These are phyloP conservation scores for Papilio elwesi DNA, from an alignment of 2,888 invertebrate genomes.

Conservation along the genomic window DNA sequence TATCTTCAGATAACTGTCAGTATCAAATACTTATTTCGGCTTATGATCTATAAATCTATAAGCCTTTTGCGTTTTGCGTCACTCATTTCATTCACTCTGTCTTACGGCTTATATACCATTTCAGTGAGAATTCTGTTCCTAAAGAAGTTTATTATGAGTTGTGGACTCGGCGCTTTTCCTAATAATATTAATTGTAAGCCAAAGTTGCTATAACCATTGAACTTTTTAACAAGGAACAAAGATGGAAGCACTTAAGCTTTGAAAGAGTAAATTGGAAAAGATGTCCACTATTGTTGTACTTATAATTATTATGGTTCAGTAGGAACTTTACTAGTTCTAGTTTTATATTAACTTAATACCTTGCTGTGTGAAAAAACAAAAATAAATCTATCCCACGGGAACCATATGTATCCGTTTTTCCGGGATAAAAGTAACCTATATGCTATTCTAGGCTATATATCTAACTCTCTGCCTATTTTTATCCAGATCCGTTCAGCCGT, in stretches of 20 bases:
- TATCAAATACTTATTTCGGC: too few species aligned
- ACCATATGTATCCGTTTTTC: too few species aligned
- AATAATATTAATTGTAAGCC: slow-evolving; percentile 11
- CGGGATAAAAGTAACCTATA: too few species aligned
- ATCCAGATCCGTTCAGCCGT: too few species aligned
- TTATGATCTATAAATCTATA: not conserved
- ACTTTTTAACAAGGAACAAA: slow-evolving; percentile 19
- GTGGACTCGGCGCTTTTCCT: slow-evolving; percentile 8
- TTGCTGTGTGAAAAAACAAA: not conserved
- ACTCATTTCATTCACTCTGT: not conserved
- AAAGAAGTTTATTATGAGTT: slow-evolving; percentile 9
- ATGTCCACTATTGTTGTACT: slow-evolving; percentile 11
- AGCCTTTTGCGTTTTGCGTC: not conserved
- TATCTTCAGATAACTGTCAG: too few species aligned
- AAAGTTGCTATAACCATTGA: slow-evolving; percentile 4
- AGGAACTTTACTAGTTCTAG: not conserved
- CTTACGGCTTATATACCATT: not conserved
- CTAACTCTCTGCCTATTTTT: too few species aligned
- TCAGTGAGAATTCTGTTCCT: not conserved
- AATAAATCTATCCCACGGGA: too few species aligned
- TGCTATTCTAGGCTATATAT: too few species aligned
- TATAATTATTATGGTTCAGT: slow-evolving; percentile 8
- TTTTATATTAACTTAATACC: not conserved
- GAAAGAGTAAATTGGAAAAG: slow-evolving; percentile 6
- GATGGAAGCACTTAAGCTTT: slow-evolving; percentile 13